Conservation (phyloP, 2,113 vertebrate species). For the Catharus fuscescens region DNA sequence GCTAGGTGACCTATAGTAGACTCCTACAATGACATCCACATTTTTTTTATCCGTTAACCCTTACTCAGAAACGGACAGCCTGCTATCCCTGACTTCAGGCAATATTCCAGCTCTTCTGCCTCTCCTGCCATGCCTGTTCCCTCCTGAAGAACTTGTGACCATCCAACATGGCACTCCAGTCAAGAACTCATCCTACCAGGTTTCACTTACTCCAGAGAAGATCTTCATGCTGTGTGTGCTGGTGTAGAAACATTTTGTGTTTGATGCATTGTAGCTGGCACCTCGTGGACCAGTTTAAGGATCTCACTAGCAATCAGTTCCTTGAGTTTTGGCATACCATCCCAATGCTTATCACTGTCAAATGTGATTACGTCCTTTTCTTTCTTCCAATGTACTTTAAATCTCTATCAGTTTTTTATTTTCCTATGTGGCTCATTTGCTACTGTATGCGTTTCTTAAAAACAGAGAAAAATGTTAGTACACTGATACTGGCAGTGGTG, state of each 20-base stretch:
- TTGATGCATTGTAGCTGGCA: fast-evolving
- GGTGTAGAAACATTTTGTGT: not conserved
- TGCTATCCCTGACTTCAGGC: fast-evolving
- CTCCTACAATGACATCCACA: fast-evolving
- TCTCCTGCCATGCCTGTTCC: not conserved
- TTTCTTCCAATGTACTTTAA: not conserved
- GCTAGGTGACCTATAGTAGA: not conserved
- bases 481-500: not conserved
- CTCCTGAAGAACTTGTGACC: not conserved
- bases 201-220: not conserved
- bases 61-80: not conserved
- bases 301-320: not conserved
- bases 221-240: not conserved
- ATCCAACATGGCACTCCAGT: not conserved
- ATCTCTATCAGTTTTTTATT: not conserved
- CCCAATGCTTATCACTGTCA: not conserved
- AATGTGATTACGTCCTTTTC: not conserved
- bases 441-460: not conserved
- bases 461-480: not conserved
- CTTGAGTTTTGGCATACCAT: not conserved
- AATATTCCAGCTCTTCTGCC: not conserved
- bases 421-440: not conserved
- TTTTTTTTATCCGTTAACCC: not conserved
- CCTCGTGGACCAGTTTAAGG: not conserved
- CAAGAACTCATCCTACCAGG: not conserved